Evolutionary conservation across 92 coral and sea anemone species (phyloP).

Genomic region (Porites lobata): DNA sequence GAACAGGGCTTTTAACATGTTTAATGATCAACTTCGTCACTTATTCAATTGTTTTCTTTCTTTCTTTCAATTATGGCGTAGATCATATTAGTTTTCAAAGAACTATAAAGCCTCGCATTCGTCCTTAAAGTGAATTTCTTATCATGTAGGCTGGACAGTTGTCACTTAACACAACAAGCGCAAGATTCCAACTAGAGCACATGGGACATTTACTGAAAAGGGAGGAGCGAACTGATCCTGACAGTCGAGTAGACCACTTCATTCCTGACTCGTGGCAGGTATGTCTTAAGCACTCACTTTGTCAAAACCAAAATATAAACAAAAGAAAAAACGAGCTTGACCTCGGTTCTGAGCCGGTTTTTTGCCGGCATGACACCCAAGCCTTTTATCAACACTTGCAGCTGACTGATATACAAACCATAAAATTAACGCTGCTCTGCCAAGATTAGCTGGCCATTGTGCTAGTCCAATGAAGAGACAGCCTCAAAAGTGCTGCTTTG

Average conservation of each 20-base stretch:
- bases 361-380: too few species aligned
- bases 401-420: too few species aligned
- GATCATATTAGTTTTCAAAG: neutral
- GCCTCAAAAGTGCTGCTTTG: too few species aligned
- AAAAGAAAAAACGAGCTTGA: too few species aligned
- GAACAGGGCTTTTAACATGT: too few species aligned
- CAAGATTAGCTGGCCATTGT: too few species aligned
- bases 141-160: slow-evolving; percentile 17
- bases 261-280: slow-evolving; percentile 92
- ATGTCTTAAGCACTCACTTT: neutral
- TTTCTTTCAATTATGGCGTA: too few species aligned
- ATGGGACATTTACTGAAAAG: slow-evolving; percentile 81
- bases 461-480: too few species aligned
- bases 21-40: neutral
- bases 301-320: too few species aligned
- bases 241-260: slow-evolving; percentile 72
- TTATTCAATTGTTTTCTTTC: neutral
- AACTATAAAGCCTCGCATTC: neutral
- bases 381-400: too few species aligned
- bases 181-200: slow-evolving; percentile 76
- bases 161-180: slow-evolving; percentile 65
- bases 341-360: too few species aligned
- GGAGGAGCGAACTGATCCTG: slow-evolving; percentile 72
- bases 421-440: too few species aligned
- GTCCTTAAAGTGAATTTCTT: neutral